Conservation (phyloP, 2,113 vertebrate genomes). For the Podilymbus podiceps region DNA sequence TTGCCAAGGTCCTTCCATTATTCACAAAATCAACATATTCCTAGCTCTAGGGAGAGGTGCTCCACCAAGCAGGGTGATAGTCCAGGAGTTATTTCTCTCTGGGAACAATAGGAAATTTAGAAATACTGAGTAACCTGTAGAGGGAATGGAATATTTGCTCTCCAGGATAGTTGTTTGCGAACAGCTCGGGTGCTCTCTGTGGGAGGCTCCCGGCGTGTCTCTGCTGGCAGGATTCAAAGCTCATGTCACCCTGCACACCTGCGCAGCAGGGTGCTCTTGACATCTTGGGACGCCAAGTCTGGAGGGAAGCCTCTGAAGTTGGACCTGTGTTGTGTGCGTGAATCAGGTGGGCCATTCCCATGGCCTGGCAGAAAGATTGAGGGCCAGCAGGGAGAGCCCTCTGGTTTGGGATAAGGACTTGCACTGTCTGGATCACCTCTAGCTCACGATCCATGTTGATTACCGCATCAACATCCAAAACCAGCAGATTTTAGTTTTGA, state of each 20-base stretch:
- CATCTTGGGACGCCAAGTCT: background rate
- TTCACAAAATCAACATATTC: conserved; percentile 57
- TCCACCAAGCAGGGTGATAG: conserved; percentile 24
- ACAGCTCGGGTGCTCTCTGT: background rate
- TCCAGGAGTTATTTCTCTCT: background rate
- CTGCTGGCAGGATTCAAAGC: background rate
- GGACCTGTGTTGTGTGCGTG: background rate
- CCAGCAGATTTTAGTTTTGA: background rate
- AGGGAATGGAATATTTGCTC: background rate
- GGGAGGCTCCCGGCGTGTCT: background rate
- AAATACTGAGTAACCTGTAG: background rate
- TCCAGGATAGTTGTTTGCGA: conserved; percentile 29
- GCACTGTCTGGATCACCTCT: background rate
- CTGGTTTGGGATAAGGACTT: background rate
- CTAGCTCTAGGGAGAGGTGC: conserved; percentile 59
- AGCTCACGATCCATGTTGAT: background rate
- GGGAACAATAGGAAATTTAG: conserved; percentile 8
- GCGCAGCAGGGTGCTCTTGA: background rate
- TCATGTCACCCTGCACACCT: background rate
- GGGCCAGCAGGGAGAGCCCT: background rate
- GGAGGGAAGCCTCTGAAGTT: background rate
- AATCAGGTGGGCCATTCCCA: background rate
- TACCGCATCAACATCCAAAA: background rate
- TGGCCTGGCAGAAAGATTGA: background rate
- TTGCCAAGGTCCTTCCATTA: conserved; percentile 58